These are phyloP conservation scores for Phymastichus coffea DNA, from an alignment of 1,140 invertebrate species.

Conservation along the genomic window DNA sequence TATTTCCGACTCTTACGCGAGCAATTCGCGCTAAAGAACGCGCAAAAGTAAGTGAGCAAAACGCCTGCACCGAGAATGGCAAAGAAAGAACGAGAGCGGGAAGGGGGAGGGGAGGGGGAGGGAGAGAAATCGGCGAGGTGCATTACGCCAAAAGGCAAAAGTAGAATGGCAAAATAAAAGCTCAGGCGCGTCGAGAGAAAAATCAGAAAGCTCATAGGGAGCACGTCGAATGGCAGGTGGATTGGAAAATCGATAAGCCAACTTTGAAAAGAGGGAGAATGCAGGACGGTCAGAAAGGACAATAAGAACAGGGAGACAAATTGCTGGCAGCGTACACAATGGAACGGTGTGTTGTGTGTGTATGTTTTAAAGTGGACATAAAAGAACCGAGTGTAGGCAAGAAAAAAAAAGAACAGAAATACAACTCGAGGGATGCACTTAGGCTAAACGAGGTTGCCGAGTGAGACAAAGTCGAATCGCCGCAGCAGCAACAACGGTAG, in stretches of 20 bases:
- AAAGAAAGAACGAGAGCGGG: not conserved
- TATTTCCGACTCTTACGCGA: conserved; percentile 23
- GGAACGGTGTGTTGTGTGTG: too few species aligned
- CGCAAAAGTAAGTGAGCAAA: not conserved
- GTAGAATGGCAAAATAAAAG: conserved; percentile 23
- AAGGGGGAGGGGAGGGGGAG: not conserved
- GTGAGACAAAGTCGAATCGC: too few species aligned
- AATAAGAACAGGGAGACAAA: not conserved
- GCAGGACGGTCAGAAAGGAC: not conserved
- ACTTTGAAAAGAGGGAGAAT: conserved; percentile 17
- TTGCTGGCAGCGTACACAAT: too few species aligned
- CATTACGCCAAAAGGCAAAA: conserved; percentile 2
- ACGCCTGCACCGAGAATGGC: not conserved
- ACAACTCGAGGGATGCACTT: too few species aligned
- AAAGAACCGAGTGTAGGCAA: not conserved
- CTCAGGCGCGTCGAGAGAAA: not conserved
- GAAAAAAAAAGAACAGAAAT: not conserved
- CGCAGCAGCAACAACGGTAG: too few species aligned
- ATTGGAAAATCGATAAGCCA: conserved; percentile 27
- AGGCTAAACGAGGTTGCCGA: too few species aligned
- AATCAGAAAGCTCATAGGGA: conserved; percentile 21
- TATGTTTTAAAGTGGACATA: too few species aligned
- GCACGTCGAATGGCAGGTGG: conserved; percentile 1
- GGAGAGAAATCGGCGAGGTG: not conserved
- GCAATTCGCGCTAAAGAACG: conserved; percentile 11